These are phyloP conservation scores for Gallinago undulata DNA, from an alignment of 2,113 vertebrate genomes.

Conservation along the genomic window DNA sequence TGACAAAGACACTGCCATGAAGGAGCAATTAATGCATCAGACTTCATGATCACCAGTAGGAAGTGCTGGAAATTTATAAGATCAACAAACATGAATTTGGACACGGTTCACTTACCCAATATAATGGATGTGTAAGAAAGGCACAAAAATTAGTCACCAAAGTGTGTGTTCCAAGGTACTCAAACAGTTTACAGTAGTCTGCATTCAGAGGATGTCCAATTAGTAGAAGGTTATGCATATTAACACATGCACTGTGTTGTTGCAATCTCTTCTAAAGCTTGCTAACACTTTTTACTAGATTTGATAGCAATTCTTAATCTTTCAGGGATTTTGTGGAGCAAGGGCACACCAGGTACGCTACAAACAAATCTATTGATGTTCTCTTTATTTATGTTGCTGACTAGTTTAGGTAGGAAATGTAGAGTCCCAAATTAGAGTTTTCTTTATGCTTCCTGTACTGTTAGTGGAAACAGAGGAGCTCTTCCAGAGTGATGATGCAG, in stretches of 20 bases:
- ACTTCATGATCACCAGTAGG: neutral
- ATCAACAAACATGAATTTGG: neutral
- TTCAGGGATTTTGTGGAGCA: neutral
- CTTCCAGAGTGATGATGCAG: neutral
- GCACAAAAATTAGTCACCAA: neutral
- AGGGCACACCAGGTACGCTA: neutral
- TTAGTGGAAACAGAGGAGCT: neutral
- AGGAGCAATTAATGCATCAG: neutral
- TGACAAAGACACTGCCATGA: neutral
- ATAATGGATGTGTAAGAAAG: neutral
- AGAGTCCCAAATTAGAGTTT: neutral
- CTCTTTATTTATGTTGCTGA: neutral
- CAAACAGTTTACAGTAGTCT: neutral
- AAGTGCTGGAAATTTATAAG: neutral
- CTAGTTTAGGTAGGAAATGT: neutral
- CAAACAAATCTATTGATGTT: neutral
- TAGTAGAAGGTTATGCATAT: neutral
- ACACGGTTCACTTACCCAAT: neutral
- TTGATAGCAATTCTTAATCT: neutral
- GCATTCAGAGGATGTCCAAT: neutral
- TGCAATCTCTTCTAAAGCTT: neutral
- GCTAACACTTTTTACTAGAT: neutral
- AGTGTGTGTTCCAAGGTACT: neutral
- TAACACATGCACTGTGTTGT: neutral
- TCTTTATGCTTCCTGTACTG: neutral